Conservation (phyloP, 2,888 invertebrate genomes). For the Ophraella communa region DNA sequence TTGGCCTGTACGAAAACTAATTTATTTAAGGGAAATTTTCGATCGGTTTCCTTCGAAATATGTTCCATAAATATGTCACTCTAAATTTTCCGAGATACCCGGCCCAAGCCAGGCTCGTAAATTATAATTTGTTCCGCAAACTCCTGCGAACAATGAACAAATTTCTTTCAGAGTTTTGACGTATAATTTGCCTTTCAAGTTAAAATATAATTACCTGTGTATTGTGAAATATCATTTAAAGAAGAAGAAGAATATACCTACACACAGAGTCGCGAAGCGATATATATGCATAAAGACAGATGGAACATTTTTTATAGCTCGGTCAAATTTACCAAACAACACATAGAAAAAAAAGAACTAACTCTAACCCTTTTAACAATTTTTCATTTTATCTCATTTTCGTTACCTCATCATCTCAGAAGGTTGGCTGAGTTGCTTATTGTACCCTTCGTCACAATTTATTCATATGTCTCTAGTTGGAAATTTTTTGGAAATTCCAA, state of each 20-base stretch:
- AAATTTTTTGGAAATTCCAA: no score
- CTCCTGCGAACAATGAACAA: conserved; percentile 22
- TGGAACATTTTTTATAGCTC: conserved; percentile 22
- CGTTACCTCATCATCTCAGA: no score
- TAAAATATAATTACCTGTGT: conserved; percentile 29
- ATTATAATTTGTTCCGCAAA: conserved; percentile 23
- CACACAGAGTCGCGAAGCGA: conserved; percentile 14
- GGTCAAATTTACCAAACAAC: no score
- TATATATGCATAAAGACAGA: conserved; percentile 26
- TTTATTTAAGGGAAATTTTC: conserved; percentile 6
- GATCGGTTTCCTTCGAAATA: conserved; percentile 4
- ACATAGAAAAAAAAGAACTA: no score
- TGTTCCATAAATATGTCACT: conserved; percentile 17
- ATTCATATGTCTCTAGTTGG: no score
- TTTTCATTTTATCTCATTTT: no score
- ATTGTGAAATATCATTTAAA: conserved; percentile 25
- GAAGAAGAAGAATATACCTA: no score
- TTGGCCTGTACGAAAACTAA: conserved; percentile 1
- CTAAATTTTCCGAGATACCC: conserved; percentile 11
- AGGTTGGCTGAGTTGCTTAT: no score
- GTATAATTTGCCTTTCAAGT: conserved; percentile 26
- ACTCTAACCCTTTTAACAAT: no score
- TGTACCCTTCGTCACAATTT: no score
- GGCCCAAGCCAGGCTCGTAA: conserved; percentile 10
- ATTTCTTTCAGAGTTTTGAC: conserved; percentile 26